Conservation (phyloP, 2,888 invertebrate species). For the Noctua janthe region DNA sequence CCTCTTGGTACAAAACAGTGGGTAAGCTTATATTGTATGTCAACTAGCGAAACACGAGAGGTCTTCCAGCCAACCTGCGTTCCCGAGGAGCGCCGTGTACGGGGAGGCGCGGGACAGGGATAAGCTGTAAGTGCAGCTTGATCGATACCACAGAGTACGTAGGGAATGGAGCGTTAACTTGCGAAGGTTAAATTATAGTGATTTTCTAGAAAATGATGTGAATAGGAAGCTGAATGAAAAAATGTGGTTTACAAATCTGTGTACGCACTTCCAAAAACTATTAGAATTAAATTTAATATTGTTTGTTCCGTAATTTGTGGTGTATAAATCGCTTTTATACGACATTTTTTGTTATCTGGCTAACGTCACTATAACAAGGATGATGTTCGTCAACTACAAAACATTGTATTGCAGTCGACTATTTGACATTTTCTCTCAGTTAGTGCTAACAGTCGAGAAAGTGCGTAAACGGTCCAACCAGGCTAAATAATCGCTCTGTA, state of each 20-base stretch:
- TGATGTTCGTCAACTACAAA: background rate
- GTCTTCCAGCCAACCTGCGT: conserved; percentile 77
- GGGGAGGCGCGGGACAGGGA: conserved; percentile 78
- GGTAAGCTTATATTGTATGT: conserved; percentile 66
- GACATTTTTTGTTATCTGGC: background rate
- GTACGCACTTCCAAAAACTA: background rate
- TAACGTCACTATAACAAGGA: background rate
- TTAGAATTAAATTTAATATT: background rate
- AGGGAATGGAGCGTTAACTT: conserved; percentile 43
- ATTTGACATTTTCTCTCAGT: background rate
- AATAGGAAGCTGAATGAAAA: background rate
- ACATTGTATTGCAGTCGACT: background rate
- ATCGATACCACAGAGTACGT: conserved; percentile 32
- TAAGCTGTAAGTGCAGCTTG: conserved; percentile 83
- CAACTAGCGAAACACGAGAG: conserved; percentile 82
- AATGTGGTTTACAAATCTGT: background rate
- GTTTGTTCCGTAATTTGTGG: background rate
- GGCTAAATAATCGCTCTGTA: background rate
- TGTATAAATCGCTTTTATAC: background rate
- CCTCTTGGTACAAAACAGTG: conserved; percentile 26
- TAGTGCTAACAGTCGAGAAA: background rate
- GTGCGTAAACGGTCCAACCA: background rate
- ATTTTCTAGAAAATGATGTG: background rate
- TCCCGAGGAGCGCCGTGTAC: conserved; percentile 73
- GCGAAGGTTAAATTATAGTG: background rate